Percentiles rank a stretch among this genome's conserved stretches.
Evolutionary conservation across 2,113 vertebrate species (phyloP).

Genomic region (Gallinago media): DNA sequence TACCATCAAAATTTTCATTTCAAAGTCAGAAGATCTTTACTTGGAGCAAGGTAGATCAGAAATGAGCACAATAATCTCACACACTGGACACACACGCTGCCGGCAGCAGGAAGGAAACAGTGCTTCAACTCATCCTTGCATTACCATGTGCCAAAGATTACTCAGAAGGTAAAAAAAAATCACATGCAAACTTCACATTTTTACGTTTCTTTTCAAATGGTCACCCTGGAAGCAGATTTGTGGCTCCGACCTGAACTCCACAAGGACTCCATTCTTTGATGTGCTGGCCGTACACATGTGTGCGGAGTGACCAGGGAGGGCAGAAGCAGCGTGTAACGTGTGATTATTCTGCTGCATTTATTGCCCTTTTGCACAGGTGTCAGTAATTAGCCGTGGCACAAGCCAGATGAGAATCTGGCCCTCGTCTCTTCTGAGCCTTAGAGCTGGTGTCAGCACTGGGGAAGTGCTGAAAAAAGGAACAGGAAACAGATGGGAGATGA

Average conservation of each 20-base stretch:
- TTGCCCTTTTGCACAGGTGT: not conserved
- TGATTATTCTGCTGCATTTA: rapidly evolving
- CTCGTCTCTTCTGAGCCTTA: not conserved
- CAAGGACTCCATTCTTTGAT: not conserved
- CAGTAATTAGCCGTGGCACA: not conserved
- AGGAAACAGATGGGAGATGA: conserved; percentile 78
- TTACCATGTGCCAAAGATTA: not conserved
- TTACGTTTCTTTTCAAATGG: not conserved
- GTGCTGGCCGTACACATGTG: rapidly evolving
- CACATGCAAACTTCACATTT: not conserved
- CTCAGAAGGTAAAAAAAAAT: not conserved
- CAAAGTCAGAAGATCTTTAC: not conserved
- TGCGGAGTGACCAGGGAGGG: rapidly evolving
- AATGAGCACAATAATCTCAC: not conserved
- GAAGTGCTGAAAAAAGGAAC: conserved; percentile 72
- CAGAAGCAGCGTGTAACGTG: not conserved
- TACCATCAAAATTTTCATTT: not conserved
- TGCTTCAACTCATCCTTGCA: not conserved
- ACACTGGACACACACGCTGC: rapidly evolving
- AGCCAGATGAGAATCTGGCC: not conserved
- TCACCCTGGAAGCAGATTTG: not conserved
- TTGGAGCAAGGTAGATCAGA: not conserved
- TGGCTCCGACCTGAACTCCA: not conserved
- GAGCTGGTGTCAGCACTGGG: not conserved
- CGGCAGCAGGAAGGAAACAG: not conserved